Evolutionary conservation across 2,797 vertebrate genomes (phyloP), one percentile per base, ranked within the genome.

Genomic region (Muscicapa comitata): DNA sequence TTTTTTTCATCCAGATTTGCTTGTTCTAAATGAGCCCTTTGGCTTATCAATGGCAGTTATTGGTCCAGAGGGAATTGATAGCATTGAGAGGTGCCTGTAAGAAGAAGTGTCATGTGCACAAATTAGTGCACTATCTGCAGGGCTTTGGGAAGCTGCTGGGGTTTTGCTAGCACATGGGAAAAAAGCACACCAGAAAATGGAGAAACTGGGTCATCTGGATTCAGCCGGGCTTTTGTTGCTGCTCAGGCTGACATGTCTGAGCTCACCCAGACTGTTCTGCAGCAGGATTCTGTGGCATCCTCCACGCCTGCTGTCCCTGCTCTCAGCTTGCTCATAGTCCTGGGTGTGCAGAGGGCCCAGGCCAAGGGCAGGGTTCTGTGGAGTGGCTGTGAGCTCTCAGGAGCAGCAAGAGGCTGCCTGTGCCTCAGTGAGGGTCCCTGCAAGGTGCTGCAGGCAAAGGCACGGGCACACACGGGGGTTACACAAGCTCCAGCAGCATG

Each of bases 181-280:
- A 91, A 53, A 38, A 29, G 9, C 59, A 61, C 38, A 77, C 19
- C 65, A 93, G 72, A 84, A 96, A 92, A 87, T 4, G 25, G 82
- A 94, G 82, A 96, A 97, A 93, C 86, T 97, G 86, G 95, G 96
- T 95, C 96, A 96, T 86, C 82, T 72, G 82, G 81, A 93, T 97
- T 97, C 51, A 93, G 86, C 86, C 86, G 92, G 29, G 88, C 76
- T 96, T 96, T 94, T 94, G 70, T 91, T 86, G 87, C 87, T 91
- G 80, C 82, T 95, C 84, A 82, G 40, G 4, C 71, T 88, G 74
- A 65, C 78, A 53, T 45, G 51, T 62, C 63, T 62, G 88, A 94
- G 90, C 91, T 94, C 66, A 6, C 23, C 3, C 42, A 40, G 59
- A n/a, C 3, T 79, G 68, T 61, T 59, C 77, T 80, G 80, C 73